These are phyloP conservation scores for Dyspetes luteomarginatus DNA, from an alignment of 2,888 invertebrate species.

Conservation along the genomic window DNA sequence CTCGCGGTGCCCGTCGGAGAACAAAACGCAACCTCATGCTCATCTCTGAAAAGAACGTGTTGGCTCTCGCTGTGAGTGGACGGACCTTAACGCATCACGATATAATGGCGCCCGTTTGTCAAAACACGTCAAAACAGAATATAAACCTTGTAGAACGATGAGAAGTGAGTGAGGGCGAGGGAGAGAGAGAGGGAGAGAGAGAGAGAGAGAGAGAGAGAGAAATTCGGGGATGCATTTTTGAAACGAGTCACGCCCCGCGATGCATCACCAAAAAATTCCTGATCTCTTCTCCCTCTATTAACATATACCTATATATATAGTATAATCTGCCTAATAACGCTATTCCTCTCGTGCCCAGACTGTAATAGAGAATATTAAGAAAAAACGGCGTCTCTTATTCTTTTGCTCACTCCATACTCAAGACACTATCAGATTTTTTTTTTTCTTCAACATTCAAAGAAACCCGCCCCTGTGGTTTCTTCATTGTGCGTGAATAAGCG, in stretches of 20 bases:
- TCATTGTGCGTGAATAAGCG: background rate
- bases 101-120: conserved; percentile 83
- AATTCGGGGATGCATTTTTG: conserved; percentile 16
- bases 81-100: conserved; percentile 42
- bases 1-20: conserved; percentile 71
- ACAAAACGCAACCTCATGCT: conserved; percentile 50
- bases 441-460: conserved; percentile 14
- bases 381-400: conserved; percentile 55
- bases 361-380: conserved; percentile 53
- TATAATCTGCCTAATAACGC: conserved; percentile 43
- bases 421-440: conserved; percentile 32
- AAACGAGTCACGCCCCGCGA: conserved; percentile 79
- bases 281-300: conserved; percentile 25
- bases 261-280: conserved; percentile 75
- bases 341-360: conserved; percentile 21
- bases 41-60: conserved; percentile 36
- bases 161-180: conserved; percentile 34
- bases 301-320: conserved; percentile 4
- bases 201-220: background rate
- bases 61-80: conserved; percentile 37
- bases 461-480: conserved; percentile 45
- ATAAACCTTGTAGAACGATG: conserved; percentile 48
- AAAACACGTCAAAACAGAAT: conserved; percentile 76
- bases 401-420: conserved; percentile 54
- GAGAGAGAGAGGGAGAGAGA: background rate